A percentile compares a stretch with the other conserved stretches of the same genome.
Evolutionary conservation across 2,797 vertebrate species (phyloP).

Genomic region (Argyrosomus regius): DNA sequence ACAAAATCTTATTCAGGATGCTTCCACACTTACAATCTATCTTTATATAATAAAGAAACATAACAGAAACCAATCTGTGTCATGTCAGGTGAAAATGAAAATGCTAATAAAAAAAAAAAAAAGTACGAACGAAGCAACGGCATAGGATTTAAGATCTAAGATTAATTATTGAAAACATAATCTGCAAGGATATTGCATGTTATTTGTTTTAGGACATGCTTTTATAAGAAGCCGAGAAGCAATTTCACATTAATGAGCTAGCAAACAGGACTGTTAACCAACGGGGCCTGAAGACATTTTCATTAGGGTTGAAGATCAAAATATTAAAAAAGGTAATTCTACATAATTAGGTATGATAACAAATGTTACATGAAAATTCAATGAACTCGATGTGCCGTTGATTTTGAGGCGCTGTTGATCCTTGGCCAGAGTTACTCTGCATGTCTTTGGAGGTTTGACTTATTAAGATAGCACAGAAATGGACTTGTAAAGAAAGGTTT

Average conservation of each 20-base stretch:
- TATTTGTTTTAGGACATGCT: slow-evolving; percentile 40
- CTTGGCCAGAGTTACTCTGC: slow-evolving; percentile 7
- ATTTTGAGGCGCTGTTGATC: slow-evolving; percentile 29
- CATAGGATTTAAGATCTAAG: slow-evolving; percentile 12
- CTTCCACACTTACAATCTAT: neutral
- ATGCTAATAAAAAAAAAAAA: neutral
- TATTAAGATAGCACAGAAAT: slow-evolving; percentile 31
- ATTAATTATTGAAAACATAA: slow-evolving; percentile 29
- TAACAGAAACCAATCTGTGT: neutral
- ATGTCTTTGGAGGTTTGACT: slow-evolving; percentile 34
- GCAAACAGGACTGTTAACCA: slow-evolving; percentile 39
- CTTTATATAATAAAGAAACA: neutral
- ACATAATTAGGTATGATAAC: slow-evolving; percentile 45
- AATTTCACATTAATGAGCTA: slow-evolving; percentile 52
- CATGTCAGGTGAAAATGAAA: neutral
- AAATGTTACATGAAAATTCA: slow-evolving; percentile 23
- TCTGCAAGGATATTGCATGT: neutral
- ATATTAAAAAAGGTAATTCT: slow-evolving; percentile 45
- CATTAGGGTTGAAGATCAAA: slow-evolving; percentile 50
- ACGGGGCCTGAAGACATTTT: slow-evolving; percentile 31
- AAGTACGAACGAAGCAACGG: neutral
- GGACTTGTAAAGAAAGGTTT: slow-evolving; percentile 39
- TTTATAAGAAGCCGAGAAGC: slow-evolving; percentile 47
- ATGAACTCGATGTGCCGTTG: slow-evolving; percentile 26
- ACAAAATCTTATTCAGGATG: neutral